These are phyloP conservation scores for Stigmatopora nigra DNA, from an alignment of 2,113 vertebrate genomes.

Conservation along the genomic window DNA sequence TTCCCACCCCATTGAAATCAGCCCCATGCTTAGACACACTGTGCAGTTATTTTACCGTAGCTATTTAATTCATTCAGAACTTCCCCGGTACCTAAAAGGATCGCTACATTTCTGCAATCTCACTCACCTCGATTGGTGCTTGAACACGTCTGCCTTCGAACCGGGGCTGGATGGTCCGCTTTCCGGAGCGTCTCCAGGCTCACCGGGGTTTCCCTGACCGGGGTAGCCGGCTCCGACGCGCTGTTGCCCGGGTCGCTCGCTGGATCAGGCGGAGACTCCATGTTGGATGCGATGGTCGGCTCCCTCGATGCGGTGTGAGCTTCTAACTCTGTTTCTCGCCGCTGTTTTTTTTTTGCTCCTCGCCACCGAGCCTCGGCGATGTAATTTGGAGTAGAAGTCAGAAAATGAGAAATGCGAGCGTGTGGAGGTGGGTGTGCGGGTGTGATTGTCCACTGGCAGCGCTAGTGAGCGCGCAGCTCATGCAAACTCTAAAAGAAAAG, in stretches of 20 bases:
- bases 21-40: constrained; percentile 5
- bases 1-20: constrained; percentile 1
- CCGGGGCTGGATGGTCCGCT: constrained; percentile 80
- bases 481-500: constrained; percentile 48
- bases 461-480: constrained; percentile 81
- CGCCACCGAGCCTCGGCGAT: constrained; percentile 79
- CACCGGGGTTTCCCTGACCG: constrained; percentile 82
- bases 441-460: constrained; percentile 87
- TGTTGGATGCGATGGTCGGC: constrained; percentile 73
- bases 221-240: constrained; percentile 83
- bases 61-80: constrained; percentile 65
- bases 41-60: constrained; percentile 36
- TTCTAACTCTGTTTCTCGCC: constrained; percentile 72
- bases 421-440: constrained; percentile 81
- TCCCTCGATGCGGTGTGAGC: constrained; percentile 51
- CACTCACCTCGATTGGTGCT: constrained; percentile 82
- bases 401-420: constrained; percentile 78
- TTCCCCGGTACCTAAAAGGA: constrained; percentile 49
- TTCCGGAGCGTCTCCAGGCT: constrained; percentile 84
- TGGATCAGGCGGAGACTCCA: constrained; percentile 92
- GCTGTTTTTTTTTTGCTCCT: constrained; percentile 71
- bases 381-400: constrained; percentile 88
- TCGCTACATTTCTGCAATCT: constrained; percentile 17
- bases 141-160: constrained; percentile 86
- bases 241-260: constrained; percentile 86